Evolutionary conservation across 2,888 invertebrate genomes (phyloP), one percentile per base, ranked within the genome.

Genomic region (Clivina fossor): DNA sequence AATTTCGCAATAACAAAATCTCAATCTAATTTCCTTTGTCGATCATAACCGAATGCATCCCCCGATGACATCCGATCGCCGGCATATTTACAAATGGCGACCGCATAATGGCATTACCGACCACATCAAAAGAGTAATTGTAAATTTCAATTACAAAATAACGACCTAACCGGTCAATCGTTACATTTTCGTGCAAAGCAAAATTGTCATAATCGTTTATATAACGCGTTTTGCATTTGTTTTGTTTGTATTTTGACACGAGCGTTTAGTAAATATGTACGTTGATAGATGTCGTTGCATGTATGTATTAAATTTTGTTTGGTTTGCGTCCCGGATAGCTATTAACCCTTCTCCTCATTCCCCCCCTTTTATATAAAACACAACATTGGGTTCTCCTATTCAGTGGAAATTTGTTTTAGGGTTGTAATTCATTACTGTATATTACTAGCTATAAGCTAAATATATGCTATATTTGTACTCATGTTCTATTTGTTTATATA

Each of bases 51-150:
- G 43, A 43, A 43, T 15, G 24, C 16, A n/a, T n/a, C n/a, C n/a
- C n/a, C 24, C 43, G 43, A 43, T 13, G 11, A 43, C 26, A 22
- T n/a, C n/a, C n/a, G n/a, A n/a, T n/a, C n/a, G n/a, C n/a, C n/a
- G n/a, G n/a, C n/a, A n/a, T n/a, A 43, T 26, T 7, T 24, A 16
- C 43, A 2, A 41, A 15, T 37, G 37, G 15, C 13, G 18, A 41
- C 41, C 15, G 13, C 43, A 28, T 43, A 28, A 43, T 28, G 28
- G 15, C 28, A 26, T 43, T 43, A 43, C 26, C 4, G 43, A 26
- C 5, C n/a, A n/a, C 26, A 43, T 43, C 43, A 28, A 43, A 43
- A 28, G 43, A 43, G n/a, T 28, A 43, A 43, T 43, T 16, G 24
- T 24, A 43, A 43, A 15, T 43, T 43, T 43, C 13, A 22, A 16